phyloP scores from a whole-genome alignment of 2,113 vertebrate species.

The Sorex araneus region DNA sequence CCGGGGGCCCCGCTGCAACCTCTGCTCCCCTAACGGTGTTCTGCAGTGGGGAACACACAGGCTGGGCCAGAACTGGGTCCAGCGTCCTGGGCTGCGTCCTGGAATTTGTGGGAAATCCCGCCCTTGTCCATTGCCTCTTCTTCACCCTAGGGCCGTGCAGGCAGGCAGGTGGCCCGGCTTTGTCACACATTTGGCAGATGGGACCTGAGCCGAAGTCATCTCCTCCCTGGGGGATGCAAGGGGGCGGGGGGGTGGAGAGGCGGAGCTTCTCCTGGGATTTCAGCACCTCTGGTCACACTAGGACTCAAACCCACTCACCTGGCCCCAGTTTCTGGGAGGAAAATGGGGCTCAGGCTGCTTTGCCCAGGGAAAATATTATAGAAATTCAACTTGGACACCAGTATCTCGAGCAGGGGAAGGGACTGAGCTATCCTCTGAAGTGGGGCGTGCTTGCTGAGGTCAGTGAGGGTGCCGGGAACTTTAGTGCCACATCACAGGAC shows the following conservation, averaged over 20 bases:
- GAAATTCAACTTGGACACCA: background rate
- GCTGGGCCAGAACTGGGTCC: background rate
- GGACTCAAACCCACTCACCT: background rate
- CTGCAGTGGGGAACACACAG: rapidly evolving
- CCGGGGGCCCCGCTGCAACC: background rate
- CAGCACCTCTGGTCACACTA: background rate
- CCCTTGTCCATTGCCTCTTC: background rate
- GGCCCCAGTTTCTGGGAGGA: background rate
- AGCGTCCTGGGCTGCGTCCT: background rate
- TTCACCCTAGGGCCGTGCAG: background rate
- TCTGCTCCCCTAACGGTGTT: background rate
- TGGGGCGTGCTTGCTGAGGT: background rate
- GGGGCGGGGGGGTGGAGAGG: background rate
- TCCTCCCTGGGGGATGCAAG: background rate
- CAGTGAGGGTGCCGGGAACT: background rate
- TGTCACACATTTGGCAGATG: background rate
- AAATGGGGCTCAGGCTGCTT: background rate
- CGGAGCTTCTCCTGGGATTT: background rate
- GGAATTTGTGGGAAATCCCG: background rate
- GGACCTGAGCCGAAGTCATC: background rate
- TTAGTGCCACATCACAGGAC: background rate
- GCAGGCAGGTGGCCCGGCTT: background rate
- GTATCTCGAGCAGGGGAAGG: background rate
- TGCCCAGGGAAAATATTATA: background rate
- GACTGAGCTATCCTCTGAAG: background rate